phyloP scores from a whole-genome alignment of 2,797 vertebrate genomes.

The Falco concolor region DNA sequence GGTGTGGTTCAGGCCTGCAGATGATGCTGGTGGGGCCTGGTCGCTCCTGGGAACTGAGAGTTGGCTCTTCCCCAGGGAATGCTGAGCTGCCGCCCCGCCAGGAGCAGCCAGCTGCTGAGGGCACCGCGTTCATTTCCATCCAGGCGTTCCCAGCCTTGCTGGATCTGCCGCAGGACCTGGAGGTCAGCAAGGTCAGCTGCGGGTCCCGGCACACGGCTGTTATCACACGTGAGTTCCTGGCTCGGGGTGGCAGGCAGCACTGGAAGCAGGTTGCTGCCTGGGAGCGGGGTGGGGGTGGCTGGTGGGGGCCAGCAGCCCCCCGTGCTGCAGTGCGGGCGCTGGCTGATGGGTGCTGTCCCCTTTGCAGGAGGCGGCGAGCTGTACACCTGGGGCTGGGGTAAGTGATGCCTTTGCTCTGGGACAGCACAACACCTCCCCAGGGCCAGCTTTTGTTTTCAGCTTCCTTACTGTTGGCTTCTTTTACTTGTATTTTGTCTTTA shows the following conservation, averaged over 20 bases:
- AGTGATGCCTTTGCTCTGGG: constrained; percentile 39
- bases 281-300: rapidly evolving
- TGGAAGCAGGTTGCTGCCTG: not conserved
- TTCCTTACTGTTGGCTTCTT: rapidly evolving
- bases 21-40: rapidly evolving
- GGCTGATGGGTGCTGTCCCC: not conserved
- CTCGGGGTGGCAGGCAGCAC: rapidly evolving
- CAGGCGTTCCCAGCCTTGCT: constrained; percentile 90
- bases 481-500: too few relatives aligned
- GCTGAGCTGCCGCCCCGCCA: rapidly evolving
- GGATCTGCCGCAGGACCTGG: constrained; percentile 79
- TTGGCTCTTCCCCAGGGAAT: not conserved
- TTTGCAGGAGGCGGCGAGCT: constrained; percentile 83
- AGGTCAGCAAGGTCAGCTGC: constrained; percentile 81
- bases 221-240: constrained; percentile 79
- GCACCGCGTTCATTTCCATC: constrained; percentile 82
- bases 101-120: not conserved
- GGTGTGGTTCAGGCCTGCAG: rapidly evolving
- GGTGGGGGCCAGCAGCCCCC: not conserved
- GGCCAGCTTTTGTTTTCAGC: not conserved
- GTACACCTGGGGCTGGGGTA: constrained; percentile 98
- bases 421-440: rapidly evolving
- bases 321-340: rapidly evolving
- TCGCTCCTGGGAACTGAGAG: not conserved
- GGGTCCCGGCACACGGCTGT: constrained; percentile 90